A percentile compares a stretch with the other conserved stretches of the same genome.
Conservation (phyloP, 92 coral and sea anemone species). For the Diadumene lineata region DNA sequence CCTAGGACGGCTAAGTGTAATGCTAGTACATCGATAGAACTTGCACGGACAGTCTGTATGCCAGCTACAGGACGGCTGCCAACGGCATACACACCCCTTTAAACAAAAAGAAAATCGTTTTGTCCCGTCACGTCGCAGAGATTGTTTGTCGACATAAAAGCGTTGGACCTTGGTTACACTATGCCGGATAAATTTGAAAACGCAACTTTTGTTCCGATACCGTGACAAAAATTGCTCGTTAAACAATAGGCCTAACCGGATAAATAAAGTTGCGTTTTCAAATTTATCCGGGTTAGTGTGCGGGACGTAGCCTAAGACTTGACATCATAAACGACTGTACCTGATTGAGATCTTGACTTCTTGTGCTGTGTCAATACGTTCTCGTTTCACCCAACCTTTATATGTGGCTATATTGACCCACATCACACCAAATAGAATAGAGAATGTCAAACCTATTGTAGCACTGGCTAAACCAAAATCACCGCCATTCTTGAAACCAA, state of each 20-base stretch:
- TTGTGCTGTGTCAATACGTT: conserved; percentile 74
- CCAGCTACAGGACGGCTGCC: conserved; percentile 80
- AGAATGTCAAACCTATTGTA: conserved; percentile 71
- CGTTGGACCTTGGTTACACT: no score
- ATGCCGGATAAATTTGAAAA: no score
- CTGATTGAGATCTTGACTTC: conserved; percentile 76
- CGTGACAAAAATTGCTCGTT: no score
- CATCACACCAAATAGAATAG: conserved; percentile 75
- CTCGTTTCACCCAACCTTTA: conserved; percentile 79
- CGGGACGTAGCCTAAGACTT: no score
- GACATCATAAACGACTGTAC: conserved; percentile 28
- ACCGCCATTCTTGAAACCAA: conserved; percentile 77
- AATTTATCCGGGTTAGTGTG: no score
- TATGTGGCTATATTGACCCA: conserved; percentile 81
- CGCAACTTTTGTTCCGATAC: no score
- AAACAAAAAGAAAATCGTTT: neutral
- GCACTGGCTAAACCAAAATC: conserved; percentile 80
- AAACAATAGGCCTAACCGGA: no score
- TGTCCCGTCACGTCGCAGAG: no score
- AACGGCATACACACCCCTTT: conserved; percentile 76
- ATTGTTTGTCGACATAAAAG: no score
- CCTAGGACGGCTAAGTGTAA: conserved; percentile 70
- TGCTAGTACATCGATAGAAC: conserved; percentile 83
- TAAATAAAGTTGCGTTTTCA: no score
- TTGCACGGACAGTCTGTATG: conserved; percentile 76